Percentiles rank a stretch among this genome's conserved stretches.
phyloP scores from a whole-genome alignment of 2,797 vertebrate species.

The Florisuga fusca region DNA sequence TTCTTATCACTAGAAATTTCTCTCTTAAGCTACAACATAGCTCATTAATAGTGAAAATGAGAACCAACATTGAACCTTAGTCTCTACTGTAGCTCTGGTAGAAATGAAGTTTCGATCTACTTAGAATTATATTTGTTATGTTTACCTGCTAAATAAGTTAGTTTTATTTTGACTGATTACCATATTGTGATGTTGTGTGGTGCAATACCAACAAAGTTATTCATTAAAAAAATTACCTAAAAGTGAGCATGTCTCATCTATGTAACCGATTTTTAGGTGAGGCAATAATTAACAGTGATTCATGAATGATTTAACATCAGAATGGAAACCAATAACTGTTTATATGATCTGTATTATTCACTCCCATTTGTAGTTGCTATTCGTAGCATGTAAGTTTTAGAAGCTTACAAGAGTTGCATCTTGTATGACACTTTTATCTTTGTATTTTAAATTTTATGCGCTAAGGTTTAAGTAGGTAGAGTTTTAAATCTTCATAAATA shows the following conservation, averaged over 20 bases:
- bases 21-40: background rate
- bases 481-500: conserved; percentile 13
- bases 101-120: background rate
- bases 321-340: background rate
- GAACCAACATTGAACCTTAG: background rate
- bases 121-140: background rate
- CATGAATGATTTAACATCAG: background rate
- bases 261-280: background rate
- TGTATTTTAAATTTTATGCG: background rate
- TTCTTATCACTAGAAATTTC: background rate
- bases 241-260: background rate
- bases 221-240: background rate
- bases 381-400: background rate
- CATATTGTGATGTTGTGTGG: background rate
- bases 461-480: background rate
- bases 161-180: background rate
- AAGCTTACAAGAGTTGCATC: background rate
- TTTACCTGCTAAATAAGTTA: background rate
- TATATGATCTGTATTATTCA: background rate
- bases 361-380: background rate
- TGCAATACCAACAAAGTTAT: background rate
- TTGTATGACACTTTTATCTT: background rate
- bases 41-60: conserved; percentile 18
- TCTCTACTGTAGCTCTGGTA: background rate
- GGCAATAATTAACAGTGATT: background rate